A percentile compares a stretch with the other conserved stretches of the same genome.
Evolutionary conservation across 2,113 vertebrate species (phyloP).

Genomic region (Clarias magur): DNA sequence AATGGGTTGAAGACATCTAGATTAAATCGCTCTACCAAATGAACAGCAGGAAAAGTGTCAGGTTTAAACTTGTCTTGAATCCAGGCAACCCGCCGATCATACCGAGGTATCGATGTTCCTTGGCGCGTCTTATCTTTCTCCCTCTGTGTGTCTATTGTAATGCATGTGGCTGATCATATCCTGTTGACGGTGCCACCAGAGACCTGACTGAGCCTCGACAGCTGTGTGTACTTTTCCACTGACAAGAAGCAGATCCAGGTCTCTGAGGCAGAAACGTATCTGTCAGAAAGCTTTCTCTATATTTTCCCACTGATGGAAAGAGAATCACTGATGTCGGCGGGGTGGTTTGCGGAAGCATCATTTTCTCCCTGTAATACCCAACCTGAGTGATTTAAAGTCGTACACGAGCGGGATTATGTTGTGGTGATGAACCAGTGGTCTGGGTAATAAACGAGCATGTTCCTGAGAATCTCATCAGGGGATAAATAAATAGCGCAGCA

Average conservation of each 20-base stretch:
- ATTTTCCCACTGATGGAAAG: conserved; percentile 3
- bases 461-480: background rate
- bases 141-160: conserved; percentile 6
- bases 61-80: background rate
- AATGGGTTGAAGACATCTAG: background rate
- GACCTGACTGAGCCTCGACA: background rate
- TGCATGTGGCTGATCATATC: conserved; percentile 20
- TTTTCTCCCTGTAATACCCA: background rate
- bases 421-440: background rate
- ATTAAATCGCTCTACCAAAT: background rate
- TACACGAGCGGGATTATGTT: background rate
- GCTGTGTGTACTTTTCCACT: conserved; percentile 11
- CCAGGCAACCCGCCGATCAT: background rate
- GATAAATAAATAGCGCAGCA: background rate
- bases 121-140: background rate
- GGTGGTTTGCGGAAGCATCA: background rate
- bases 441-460: background rate
- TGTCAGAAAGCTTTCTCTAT: background rate
- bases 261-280: no score
- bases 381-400: background rate
- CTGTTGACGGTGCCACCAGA: conserved; percentile 30
- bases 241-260: background rate
- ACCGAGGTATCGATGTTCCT: background rate
- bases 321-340: background rate
- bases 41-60: background rate